A percentile compares a stretch with the other conserved stretches of the same genome.
Conservation (phyloP, 1,140 invertebrate genomes). For the Bombus terrestris region DNA sequence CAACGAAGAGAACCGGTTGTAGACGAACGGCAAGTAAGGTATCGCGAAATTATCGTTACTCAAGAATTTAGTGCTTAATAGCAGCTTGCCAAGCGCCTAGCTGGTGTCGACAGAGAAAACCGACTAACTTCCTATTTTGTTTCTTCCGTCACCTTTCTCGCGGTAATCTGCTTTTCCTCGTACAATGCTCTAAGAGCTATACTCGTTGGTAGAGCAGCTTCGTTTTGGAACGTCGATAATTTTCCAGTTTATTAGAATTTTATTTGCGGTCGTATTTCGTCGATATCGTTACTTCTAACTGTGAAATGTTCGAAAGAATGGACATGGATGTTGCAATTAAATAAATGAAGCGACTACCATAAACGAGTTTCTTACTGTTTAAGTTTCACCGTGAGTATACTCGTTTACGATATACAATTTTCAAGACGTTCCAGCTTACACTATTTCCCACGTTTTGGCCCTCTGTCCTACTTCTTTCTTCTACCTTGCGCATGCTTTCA, state of each 20-base stretch:
- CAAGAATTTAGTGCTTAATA: conserved; percentile 60
- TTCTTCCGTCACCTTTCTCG: not conserved
- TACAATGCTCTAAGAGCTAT: not conserved
- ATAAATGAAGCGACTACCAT: not conserved
- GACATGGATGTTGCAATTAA: not conserved
- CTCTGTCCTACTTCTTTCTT: too few species aligned
- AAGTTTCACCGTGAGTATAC: not conserved
- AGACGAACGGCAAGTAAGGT: conserved; percentile 50
- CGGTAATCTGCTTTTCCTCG: not conserved
- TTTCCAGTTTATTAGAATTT: not conserved
- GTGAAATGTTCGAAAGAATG: not conserved
- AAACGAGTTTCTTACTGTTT: not conserved
- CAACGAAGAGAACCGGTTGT: conserved; percentile 62
- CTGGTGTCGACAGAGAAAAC: conserved; percentile 17
- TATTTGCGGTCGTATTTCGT: not conserved
- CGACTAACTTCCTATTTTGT: conserved; percentile 1
- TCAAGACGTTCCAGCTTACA: not conserved
- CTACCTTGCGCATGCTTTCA: not conserved
- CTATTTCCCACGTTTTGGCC: not conserved
- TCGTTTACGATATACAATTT: not conserved
- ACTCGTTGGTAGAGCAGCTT: not conserved
- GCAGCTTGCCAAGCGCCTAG: conserved; percentile 36
- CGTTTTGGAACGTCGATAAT: not conserved
- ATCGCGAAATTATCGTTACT: conserved; percentile 74
- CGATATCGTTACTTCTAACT: not conserved